Evolutionary conservation across 2,113 vertebrate species (phyloP).

Genomic region (Mystacornis crossleyi): DNA sequence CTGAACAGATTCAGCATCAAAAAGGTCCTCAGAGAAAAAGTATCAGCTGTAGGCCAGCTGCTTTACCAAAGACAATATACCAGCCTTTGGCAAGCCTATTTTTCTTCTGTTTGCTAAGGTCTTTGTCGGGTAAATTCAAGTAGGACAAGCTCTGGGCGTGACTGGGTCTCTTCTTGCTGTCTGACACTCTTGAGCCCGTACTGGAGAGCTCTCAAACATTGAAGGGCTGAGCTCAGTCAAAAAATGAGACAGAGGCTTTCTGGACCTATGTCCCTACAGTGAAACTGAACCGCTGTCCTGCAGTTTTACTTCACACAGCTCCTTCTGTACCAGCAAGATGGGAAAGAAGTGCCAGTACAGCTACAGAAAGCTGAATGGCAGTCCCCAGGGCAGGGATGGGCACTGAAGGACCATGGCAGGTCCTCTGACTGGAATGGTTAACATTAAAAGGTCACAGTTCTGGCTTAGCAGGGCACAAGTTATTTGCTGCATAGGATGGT

Average conservation of each 20-base stretch:
- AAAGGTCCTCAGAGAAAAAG: constrained; percentile 26
- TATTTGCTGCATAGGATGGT: not conserved
- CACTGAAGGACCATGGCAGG: not conserved
- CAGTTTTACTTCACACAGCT: not conserved
- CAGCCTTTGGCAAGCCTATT: not conserved
- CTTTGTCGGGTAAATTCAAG: not conserved
- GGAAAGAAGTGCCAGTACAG: not conserved
- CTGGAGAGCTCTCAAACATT: not conserved
- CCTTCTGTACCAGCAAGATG: not conserved
- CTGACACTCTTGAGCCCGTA: rapidly evolving
- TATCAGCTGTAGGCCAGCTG: constrained; percentile 32
- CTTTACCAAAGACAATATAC: constrained; percentile 15
- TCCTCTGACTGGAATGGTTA: not conserved
- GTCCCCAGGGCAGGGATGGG: not conserved
- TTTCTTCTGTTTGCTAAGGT: not conserved
- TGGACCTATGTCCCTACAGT: not conserved
- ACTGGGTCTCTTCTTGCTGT: not conserved
- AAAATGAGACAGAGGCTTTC: not conserved
- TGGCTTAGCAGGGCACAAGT: not conserved
- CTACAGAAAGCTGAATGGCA: not conserved
- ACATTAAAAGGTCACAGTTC: constrained; percentile 38
- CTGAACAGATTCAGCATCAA: not conserved
- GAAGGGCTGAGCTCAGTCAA: not conserved
- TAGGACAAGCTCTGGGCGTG: not conserved
- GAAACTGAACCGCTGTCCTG: not conserved